phyloP scores from a whole-genome alignment of 2,888 invertebrate species.

The Aphidius colemani region DNA sequence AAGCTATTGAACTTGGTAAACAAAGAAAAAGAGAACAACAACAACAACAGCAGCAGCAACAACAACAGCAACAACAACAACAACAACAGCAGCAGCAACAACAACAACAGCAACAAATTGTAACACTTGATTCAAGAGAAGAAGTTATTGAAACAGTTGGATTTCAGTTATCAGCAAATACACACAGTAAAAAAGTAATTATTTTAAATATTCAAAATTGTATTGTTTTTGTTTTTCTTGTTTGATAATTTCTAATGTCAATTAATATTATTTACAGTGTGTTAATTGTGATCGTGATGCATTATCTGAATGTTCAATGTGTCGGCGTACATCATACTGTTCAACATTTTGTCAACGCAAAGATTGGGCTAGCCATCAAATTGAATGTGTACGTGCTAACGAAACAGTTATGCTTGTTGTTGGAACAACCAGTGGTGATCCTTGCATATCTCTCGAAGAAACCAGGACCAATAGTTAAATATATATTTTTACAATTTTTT shows the following conservation, averaged over 20 bases:
- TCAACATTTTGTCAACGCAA: conserved; percentile 89
- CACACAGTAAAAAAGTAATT: conserved; percentile 76
- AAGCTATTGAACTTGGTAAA: conserved; percentile 70
- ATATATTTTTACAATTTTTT: conserved; percentile 28
- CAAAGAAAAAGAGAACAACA: conserved; percentile 63
- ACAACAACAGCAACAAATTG: conserved; percentile 37
- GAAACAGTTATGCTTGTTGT: conserved; percentile 82
- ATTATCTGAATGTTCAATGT: conserved; percentile 83
- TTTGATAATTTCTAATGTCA: not conserved
- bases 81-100: too few species aligned
- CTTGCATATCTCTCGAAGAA: conserved; percentile 44
- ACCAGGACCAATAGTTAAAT: conserved; percentile 55
- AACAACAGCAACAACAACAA: too few species aligned
- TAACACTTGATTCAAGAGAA: conserved; percentile 60
- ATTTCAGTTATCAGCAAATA: conserved; percentile 66
- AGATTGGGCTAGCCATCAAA: conserved; percentile 86
- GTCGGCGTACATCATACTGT: conserved; percentile 85
- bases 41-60: not conserved
- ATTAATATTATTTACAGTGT: conserved; percentile 65
- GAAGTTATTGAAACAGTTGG: conserved; percentile 63
- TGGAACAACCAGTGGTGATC: conserved; percentile 40
- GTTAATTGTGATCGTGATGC: conserved; percentile 89
- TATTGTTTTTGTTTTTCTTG: not conserved
- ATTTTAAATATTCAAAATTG: not conserved
- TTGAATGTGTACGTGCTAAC: conserved; percentile 77